Conservation (phyloP, 2,113 vertebrate genomes). For the Chaetodon trifascialis region DNA sequence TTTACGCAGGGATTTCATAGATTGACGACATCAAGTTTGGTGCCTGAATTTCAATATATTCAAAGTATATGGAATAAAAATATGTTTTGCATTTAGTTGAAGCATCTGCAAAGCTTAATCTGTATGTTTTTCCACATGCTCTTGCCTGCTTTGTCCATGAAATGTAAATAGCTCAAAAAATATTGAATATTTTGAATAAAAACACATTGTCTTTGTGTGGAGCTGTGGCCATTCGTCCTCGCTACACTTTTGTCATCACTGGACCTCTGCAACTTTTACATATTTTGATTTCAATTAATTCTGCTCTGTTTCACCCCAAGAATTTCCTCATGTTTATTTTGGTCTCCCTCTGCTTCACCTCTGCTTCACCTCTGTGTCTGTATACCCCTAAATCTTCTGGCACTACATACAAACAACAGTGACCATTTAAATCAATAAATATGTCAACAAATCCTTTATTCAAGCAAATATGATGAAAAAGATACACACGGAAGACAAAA, state of each 20-base stretch:
- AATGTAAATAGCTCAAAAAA: neutral
- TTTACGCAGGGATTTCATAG: neutral
- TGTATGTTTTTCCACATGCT: neutral
- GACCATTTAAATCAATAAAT: neutral
- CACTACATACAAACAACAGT: neutral
- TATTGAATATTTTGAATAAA: neutral
- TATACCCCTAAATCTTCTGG: neutral
- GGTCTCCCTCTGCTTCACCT: neutral
- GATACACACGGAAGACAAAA: neutral
- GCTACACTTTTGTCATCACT: neutral
- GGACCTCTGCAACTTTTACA: conserved; percentile 24
- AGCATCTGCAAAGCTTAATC: neutral
- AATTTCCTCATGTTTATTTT: conserved; percentile 56
- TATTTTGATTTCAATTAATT: conserved; percentile 47
- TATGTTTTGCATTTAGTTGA: neutral
- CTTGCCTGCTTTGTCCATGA: neutral
- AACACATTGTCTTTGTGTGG: neutral
- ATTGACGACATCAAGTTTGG: neutral
- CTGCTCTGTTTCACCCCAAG: conserved; percentile 53
- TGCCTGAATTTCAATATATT: neutral
- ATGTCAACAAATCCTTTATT: conserved; percentile 36
- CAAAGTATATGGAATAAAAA: neutral
- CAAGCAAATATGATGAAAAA: conserved; percentile 10
- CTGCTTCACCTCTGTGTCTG: neutral
- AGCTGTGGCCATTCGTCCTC: neutral